Base-by-base conservation (phyloP, 2,797 vertebrate species). In the Erethizon dorsatum region DNA sequence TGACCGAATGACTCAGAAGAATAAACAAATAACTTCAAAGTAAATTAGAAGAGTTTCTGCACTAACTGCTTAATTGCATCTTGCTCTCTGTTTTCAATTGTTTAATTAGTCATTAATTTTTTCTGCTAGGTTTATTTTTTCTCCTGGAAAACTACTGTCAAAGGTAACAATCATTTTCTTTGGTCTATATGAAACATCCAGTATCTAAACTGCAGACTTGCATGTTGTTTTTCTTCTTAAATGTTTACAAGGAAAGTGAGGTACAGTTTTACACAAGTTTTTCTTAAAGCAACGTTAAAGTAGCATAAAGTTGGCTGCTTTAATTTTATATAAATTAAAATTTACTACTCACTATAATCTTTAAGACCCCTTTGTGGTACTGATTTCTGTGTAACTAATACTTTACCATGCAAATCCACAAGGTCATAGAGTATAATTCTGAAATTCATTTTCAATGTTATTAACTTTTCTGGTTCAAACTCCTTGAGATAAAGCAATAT, bases 381-480 rank as follows among this genome's bases (percentile, higher is more conserved):
- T 56, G 52, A 90, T 88, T 28, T 83, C n/a, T 85, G 41, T 65
- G 33, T 41, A 85, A 94, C 88, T 84, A 93, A 83, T 57, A 61
- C 15, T n/a, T 84, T 65, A 69, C 50, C 90, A 77, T 91, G 52
- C 79, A 94, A 93, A 91, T 90, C 67, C 71, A 75, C 75, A 97
- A 91, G 95, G 83, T 94, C 75, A 83, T 28, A 90, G 57, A 95
- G 92, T 54, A 90, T 77, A 83, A 59, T 91, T 86, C 71, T 96
- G 80, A 95, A 83, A 94, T 33, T 91, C 52, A 59, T 88, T 94
- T 95, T 5, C 2, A 96, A 94, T 71, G 57, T 65, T 86, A 91
- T 97, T 97, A 97, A 91, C 91, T 94, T 90, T 96, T 97, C 88
- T 96, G 56, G 56, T 97, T 97, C 96, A 96, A 83, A 88, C 28